Percentiles rank a stretch among this genome's conserved stretches.
Conservation (phyloP, 2,797 vertebrate genomes). For the Myoxocephalus aenaeus region DNA sequence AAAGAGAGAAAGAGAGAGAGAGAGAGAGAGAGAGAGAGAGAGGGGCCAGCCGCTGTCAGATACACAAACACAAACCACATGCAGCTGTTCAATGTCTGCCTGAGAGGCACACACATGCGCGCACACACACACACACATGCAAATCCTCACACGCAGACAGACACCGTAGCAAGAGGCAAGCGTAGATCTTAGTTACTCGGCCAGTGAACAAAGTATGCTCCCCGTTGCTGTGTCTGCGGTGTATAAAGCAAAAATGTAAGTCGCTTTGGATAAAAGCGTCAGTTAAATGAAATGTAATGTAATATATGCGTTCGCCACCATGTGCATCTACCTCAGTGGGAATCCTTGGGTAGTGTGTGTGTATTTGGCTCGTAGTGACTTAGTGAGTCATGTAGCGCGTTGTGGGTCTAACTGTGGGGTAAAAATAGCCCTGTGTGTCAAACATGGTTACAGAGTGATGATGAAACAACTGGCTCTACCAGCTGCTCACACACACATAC, state of each 20-base stretch:
- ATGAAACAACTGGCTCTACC: constrained; percentile 63
- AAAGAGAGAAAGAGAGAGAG: constrained; percentile 31
- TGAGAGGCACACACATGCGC: constrained; percentile 43
- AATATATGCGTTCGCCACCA: constrained; percentile 29
- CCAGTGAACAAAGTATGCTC: not conserved
- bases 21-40: constrained; percentile 22
- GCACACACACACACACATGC: constrained; percentile 23
- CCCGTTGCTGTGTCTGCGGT: too few relatives aligned
- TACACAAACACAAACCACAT: constrained; percentile 80
- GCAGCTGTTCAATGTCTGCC: constrained; percentile 73
- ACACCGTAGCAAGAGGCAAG: constrained; percentile 39
- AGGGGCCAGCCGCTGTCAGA: constrained; percentile 63
- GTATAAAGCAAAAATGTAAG: too few relatives aligned
- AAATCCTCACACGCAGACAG: constrained; percentile 19
- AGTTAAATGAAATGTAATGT: too few relatives aligned
- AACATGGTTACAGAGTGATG: constrained; percentile 58
- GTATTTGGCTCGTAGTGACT: constrained; percentile 36
- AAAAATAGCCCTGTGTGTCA: constrained; percentile 74
- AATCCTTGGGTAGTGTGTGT: constrained; percentile 38
- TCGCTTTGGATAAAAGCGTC: too few relatives aligned
- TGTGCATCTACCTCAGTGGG: constrained; percentile 43
- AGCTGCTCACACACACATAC: constrained; percentile 36
- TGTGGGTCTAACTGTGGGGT: constrained; percentile 46
- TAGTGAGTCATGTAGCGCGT: constrained; percentile 60
- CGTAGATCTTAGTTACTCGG: constrained; percentile 15